Evolutionary conservation across 2,797 vertebrate species (phyloP).

Genomic region (Falco cherrug): DNA sequence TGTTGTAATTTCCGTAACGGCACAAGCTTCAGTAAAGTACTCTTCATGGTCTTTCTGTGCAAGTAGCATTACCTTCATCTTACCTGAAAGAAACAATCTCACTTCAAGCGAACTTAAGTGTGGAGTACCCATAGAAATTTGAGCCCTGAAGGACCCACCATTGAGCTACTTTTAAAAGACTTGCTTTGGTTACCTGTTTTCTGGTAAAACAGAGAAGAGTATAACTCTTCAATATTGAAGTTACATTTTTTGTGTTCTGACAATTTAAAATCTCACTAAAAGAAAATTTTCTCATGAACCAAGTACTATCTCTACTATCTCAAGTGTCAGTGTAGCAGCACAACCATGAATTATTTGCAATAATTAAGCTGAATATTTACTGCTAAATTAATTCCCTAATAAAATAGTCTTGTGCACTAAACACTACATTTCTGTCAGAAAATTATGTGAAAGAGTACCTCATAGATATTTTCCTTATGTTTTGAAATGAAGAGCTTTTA

Average conservation of each 20-base stretch:
- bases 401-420: not conserved
- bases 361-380: not conserved
- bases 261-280: not conserved
- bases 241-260: not conserved
- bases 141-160: not conserved
- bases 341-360: not conserved
- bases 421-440: not conserved
- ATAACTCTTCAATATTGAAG: not conserved
- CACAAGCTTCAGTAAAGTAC: not conserved
- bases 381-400: not conserved
- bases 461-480: not conserved
- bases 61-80: not conserved
- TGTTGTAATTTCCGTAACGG: not conserved
- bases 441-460: not conserved
- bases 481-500: not conserved
- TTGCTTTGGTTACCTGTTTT: not conserved
- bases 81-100: not conserved
- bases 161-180: not conserved
- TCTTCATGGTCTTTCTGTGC: not conserved
- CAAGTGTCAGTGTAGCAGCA: not conserved
- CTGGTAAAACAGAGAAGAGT: not conserved
- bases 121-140: not conserved
- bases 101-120: not conserved
- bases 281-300: not conserved
- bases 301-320: not conserved